Evolutionary conservation across 2,888 invertebrate species (phyloP), one percentile per base, ranked within the genome.

Genomic region (Xestoiulus laeticollis): DNA sequence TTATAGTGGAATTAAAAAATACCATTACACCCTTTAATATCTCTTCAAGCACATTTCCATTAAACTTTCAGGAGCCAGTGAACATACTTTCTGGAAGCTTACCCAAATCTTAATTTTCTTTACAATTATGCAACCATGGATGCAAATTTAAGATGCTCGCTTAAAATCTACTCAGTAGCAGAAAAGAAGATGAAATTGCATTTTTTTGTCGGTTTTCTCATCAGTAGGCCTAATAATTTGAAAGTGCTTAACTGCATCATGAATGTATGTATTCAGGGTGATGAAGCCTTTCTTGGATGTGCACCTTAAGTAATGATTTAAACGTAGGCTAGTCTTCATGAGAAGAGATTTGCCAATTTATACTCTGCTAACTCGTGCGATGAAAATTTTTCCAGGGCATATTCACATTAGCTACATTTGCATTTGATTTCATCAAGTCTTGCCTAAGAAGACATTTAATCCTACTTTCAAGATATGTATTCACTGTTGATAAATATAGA

Each of bases 11-110:
- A 68, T 22, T 68, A 68, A 68, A 68, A 68, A 68, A 22, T 5
- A 1, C 22, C 22, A 8, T 22, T 10, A 0, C 22, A 22, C 22
- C 22, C 22, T 68, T 22, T 12, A 8, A 22, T 22, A 68, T 8
- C 22, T 68, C 22, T 68, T 68, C 22, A 68, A 68, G 22, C 22
- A 68, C n/a, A 68, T 68, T 68, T 68, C 26, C 22, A 68, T 68
- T 68, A 68, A 68, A 68, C 22, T 68, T 68, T 68, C 22, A 68
- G 59, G 59, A 68, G 1, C 59, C 59, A 68, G 59, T 68, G 59
- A 68, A 19, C 59, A 68, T 68, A 68, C 22, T 68, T 68, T 68
- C 59, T 22, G 12, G 26, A 68, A 68, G 59, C 22, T 68, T 68
- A 68, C 22, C 59, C 22, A 22, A 68, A 68, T 68, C 22, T 22